These are phyloP conservation scores for Takifugu flavidus DNA, from an alignment of 2,113 vertebrate species.

Conservation along the genomic window DNA sequence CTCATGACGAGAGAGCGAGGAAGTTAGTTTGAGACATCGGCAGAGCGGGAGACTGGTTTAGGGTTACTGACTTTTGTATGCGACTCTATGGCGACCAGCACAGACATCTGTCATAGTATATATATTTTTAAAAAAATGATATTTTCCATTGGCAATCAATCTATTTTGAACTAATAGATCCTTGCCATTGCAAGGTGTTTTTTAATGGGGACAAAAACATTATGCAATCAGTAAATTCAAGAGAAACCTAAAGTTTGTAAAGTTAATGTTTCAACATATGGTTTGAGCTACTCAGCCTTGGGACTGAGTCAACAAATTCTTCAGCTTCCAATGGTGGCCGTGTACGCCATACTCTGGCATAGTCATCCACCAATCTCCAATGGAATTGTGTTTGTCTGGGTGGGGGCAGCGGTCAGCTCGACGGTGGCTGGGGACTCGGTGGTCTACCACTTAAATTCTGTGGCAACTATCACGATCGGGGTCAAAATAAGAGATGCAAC, in stretches of 20 bases:
- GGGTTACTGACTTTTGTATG: too few species aligned
- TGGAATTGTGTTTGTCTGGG: slow-evolving; percentile 41
- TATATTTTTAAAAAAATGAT: background rate
- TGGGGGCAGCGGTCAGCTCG: slow-evolving; percentile 41
- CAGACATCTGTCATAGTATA: background rate
- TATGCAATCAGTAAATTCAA: too few species aligned
- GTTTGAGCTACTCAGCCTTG: background rate
- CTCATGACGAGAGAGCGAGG: too few species aligned
- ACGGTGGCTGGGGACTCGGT: slow-evolving; percentile 35
- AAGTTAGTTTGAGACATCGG: too few species aligned
- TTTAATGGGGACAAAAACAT: too few species aligned
- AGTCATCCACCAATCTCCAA: slow-evolving; percentile 25
- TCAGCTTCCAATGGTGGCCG: background rate
- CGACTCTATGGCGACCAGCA: too few species aligned
- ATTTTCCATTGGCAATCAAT: background rate
- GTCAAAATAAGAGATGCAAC: slow-evolving; percentile 40
- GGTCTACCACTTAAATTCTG: slow-evolving; percentile 33
- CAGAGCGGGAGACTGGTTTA: too few species aligned
- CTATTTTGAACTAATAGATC: too few species aligned
- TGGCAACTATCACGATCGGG: slow-evolving; percentile 27
- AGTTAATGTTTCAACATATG: background rate
- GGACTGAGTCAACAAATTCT: slow-evolving; percentile 8
- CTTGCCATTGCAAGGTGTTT: too few species aligned
- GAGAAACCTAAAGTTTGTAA: too few species aligned
- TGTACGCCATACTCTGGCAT: slow-evolving; percentile 16